Base-by-base conservation (phyloP, 2,888 invertebrate species). In the Leptinotarsa rubiginosa region DNA sequence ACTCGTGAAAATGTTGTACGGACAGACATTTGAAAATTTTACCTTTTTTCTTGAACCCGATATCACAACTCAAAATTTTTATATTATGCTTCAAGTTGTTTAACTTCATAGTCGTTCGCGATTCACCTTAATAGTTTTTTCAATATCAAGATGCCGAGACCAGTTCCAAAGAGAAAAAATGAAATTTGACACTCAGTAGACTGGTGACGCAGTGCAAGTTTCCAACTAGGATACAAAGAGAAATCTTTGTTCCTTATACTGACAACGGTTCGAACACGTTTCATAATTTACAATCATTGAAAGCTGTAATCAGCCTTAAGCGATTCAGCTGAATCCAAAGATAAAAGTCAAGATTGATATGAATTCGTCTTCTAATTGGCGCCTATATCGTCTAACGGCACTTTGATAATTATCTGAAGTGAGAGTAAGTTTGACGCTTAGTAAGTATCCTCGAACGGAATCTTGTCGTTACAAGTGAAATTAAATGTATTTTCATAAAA, bases 301-400 rank as follows among this genome's bases (percentile, higher is more conserved):
- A 49, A 49, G 15, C 4, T 16, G 15, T 13, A 15, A 49, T 15
- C 49, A 49, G 16, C 49, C 13, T 49, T 49, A 13, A 49, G 49
- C 16, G 49, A 1, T 4, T 49, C 20, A 18, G 18, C 5, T 2
- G 54, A 54, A 54, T 54, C 54, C 4, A 3, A n/a, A 54, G 54
- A 54, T n/a, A 54, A 54, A 25, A 25, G 25, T 25, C 15, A 18
- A 54, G 18, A 20, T 20, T 54, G 18, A 54, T 54, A 54, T 12
- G 20, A 54, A 54, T 54, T 54, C 10, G 54, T 54, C 54, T 54
- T 20, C 13, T 20, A 20, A 56, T 56, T 56, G 54, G 54, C 54
- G 54, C 54, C 54, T 56, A 18, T 56, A 56, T 20, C 54, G 20
- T 20, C 54, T 56, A 56, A 56, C 54, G 54, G 54, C 20, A 56